phyloP scores from a whole-genome alignment of 1,140 invertebrate species.

The Orussus abietinus region DNA sequence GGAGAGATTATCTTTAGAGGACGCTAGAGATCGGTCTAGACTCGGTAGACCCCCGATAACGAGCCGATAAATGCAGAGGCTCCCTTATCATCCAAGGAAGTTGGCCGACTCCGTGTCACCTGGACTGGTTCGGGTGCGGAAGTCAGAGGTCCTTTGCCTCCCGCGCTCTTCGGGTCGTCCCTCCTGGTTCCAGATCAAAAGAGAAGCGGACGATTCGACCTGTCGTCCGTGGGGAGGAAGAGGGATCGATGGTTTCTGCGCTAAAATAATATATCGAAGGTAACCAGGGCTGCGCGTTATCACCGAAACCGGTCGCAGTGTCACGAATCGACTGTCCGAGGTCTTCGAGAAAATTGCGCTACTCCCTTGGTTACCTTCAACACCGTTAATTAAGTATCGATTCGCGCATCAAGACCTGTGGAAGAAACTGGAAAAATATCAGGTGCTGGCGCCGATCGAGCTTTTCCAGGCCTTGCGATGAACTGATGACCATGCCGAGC shows the following conservation, averaged over 20 bases:
- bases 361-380: no score
- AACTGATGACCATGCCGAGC: constrained; percentile 31
- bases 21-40: no score
- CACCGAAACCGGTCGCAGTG: no score
- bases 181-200: constrained; percentile 7
- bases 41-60: no score
- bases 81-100: no score
- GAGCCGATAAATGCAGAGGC: no score
- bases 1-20: no score
- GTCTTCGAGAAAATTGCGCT: no score
- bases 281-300: no score
- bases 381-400: constrained; percentile 34
- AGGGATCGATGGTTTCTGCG: constrained; percentile 38
- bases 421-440: constrained; percentile 49
- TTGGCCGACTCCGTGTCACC: constrained; percentile 51
- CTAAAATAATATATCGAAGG: no score
- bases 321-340: no score
- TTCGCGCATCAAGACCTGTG: constrained; percentile 23
- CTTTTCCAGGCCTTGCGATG: constrained; percentile 43
- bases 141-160: constrained; percentile 22
- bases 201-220: constrained; percentile 17
- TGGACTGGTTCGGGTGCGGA: constrained; percentile 49
- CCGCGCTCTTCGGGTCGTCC: no score
- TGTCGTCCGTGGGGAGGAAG: constrained; percentile 15
- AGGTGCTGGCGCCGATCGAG: constrained; percentile 41